Evolutionary conservation across 2,113 vertebrate genomes (phyloP), one percentile per base, ranked within the genome.

Genomic region (Alligator mississippiensis): DNA sequence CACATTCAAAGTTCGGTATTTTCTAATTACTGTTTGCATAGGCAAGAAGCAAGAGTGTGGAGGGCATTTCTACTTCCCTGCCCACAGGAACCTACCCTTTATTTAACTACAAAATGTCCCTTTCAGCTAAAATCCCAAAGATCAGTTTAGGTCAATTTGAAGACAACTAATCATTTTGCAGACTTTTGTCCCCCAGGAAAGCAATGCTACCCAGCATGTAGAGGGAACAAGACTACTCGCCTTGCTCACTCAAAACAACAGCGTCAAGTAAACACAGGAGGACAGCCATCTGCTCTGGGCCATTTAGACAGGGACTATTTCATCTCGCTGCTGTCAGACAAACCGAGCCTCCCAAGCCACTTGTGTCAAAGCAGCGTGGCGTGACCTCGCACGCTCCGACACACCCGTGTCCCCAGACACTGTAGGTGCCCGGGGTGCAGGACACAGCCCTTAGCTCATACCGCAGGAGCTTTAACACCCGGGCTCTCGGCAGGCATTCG

Each of bases 211-310:
- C 47, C 47, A 47, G 7, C 47, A 47, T 7, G 8, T 47, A 5
- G 6, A 22, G 1, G 15, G 1, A 5, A 4, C 3, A 22, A 3
- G 16, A 5, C 1, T 38, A 0, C 2, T 70, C 11, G 28, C 14
- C 34, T 15, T 38, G 61, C 1, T 3, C 66, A 1, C 5, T 21
- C 18, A 34, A 11, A 34, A 34, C 6, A n/a, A 70, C 21, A 4
- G 28, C 9, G 5, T 1, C 1, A 4, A 22, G 27, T 2, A 5
- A 2, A 22, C 16, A 5, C 2, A 13, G 18, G 3, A 55, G 1
- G 28, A 3, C 61, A 24, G 25, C 61, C 61, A 62, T 24, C 25
- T 62, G 24, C 25, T 25, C 61, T 62, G 11, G 61, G 25, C 22
- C 22, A 62, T 62, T 62, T 62, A 62, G 61, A 62, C 61, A 2